Percentiles rank a stretch among this genome's conserved stretches.
Evolutionary conservation across 35 echinoderm and acorn worm genomes (phyloP).

Genomic region (Eucidaris tribuloides): DNA sequence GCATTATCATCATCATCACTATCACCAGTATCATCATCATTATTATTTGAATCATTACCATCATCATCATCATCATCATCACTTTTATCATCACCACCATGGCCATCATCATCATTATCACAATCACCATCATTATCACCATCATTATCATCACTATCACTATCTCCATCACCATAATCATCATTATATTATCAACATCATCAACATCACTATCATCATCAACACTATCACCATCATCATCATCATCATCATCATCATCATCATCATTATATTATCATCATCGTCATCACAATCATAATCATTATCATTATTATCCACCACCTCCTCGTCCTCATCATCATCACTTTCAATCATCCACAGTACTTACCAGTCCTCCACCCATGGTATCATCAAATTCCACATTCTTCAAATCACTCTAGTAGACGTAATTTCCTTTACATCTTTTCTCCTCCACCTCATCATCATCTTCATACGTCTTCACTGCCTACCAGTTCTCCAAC

Average conservation of each 20-base stretch:
- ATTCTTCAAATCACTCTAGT: constrained; percentile 22
- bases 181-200: no score
- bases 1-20: not conserved
- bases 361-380: constrained; percentile 55
- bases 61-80: not conserved
- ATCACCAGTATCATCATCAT: not conserved
- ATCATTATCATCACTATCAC: not conserved
- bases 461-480: constrained; percentile 26
- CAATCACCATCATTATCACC: not conserved
- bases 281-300: no score
- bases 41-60: not conserved
- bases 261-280: no score
- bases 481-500: constrained; percentile 51
- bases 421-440: not conserved
- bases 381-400: constrained; percentile 49
- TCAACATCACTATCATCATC: no score
- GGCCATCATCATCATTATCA: not conserved
- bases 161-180: no score
- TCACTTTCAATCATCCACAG: no score
- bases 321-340: no score
- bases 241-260: no score
- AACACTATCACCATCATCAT: no score
- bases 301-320: no score
- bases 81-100: not conserved
- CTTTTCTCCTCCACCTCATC: not conserved